These are phyloP conservation scores for Meloidogyne exigua DNA, from an alignment of 1,140 invertebrate species.

Conservation along the genomic window DNA sequence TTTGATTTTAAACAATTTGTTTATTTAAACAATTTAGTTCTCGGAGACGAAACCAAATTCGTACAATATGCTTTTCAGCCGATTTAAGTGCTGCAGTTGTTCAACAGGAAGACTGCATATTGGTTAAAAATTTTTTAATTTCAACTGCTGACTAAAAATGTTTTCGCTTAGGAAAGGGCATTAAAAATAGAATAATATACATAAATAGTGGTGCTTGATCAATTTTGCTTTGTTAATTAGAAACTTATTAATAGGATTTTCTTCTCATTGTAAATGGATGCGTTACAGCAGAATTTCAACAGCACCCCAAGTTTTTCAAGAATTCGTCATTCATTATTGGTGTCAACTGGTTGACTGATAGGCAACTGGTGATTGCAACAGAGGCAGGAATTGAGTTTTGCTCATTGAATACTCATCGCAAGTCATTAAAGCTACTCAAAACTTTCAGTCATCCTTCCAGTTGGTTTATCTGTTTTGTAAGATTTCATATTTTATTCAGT, in stretches of 20 bases:
- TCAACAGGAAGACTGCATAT: conserved; percentile 14
- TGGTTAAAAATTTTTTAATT: neutral
- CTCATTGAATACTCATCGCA: conserved; percentile 6
- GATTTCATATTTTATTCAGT: neutral
- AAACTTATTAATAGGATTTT: neutral
- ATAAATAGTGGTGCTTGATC: too few relatives aligned
- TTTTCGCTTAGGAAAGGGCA: too few relatives aligned
- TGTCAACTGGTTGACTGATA: neutral
- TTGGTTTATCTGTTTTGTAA: conserved; percentile 21
- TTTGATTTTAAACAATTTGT: neutral
- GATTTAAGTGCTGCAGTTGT: conserved; percentile 11
- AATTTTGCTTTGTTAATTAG: neutral
- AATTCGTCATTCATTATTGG: conserved; percentile 6
- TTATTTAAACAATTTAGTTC: neutral
- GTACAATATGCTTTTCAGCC: conserved; percentile 4
- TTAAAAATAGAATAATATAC: too few relatives aligned
- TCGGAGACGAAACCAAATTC: neutral
- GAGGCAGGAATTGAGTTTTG: conserved; percentile 18
- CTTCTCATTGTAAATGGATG: neutral
- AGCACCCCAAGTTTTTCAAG: neutral
- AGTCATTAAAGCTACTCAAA: conserved; percentile 8
- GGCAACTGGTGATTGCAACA: conserved; percentile 7
- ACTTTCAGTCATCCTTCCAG: neutral
- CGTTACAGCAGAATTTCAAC: conserved; percentile 1
- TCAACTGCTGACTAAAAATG: too few relatives aligned